Conservation (phyloP, 2,888 invertebrate genomes). For the Busseola fusca region DNA sequence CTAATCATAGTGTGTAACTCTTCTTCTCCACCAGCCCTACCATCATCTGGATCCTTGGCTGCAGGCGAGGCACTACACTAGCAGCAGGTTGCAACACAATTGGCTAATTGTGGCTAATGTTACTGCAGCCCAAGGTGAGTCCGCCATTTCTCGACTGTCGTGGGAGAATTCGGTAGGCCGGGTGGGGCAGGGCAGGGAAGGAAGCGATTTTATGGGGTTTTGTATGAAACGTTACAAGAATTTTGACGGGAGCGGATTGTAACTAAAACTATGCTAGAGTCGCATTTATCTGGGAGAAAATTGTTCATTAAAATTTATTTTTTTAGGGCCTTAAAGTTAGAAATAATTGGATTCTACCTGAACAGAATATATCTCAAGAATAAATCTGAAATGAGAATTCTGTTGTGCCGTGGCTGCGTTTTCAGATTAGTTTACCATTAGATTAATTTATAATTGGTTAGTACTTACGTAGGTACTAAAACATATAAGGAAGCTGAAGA, state of each 20-base stretch:
- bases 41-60: slow-evolving; percentile 52
- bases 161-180: slow-evolving; percentile 68
- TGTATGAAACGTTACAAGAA: not conserved
- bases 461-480: not conserved
- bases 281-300: not conserved
- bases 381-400: not conserved
- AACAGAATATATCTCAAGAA: too few species aligned
- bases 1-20: not conserved
- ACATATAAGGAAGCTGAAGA: not conserved
- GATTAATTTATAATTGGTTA: too few species aligned
- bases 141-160: slow-evolving; percentile 68
- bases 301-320: too few species aligned
- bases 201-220: slow-evolving; percentile 14
- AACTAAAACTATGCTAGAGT: not conserved
- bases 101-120: slow-evolving; percentile 75
- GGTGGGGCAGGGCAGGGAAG: slow-evolving; percentile 26
- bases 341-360: too few species aligned
- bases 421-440: not conserved
- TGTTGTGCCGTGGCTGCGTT: not conserved
- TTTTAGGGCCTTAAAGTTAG: too few species aligned
- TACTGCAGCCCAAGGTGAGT: slow-evolving; percentile 70
- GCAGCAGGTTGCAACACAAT: slow-evolving; percentile 72
- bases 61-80: slow-evolving; percentile 53
- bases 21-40: slow-evolving; percentile 46
- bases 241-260: not conserved